Evolutionary conservation across 2,888 invertebrate genomes (phyloP).

Genomic region (Myathropa florea): DNA sequence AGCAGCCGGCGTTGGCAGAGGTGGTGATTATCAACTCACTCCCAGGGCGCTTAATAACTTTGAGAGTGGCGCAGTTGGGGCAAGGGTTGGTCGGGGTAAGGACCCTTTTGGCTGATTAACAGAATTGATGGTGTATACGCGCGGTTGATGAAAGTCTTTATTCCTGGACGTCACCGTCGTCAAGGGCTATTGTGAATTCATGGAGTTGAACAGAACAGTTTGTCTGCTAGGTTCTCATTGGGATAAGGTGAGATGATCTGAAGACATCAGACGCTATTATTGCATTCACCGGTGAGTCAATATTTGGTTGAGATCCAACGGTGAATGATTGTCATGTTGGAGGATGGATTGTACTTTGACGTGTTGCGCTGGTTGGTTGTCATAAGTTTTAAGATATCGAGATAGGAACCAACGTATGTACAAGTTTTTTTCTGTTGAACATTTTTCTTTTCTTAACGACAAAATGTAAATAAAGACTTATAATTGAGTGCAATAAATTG

Average conservation of each 20-base stretch:
- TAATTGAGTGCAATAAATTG: no score
- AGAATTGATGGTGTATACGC: slow-evolving; percentile 29
- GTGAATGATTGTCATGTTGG: background rate
- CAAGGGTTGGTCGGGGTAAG: background rate
- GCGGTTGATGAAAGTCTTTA: background rate
- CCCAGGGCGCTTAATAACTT: slow-evolving; percentile 1
- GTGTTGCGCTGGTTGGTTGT: no score
- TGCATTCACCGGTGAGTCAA: background rate
- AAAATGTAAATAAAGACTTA: no score
- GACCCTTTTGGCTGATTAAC: slow-evolving; percentile 41
- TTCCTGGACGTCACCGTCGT: background rate
- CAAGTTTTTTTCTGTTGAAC: no score
- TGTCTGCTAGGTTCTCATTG: background rate
- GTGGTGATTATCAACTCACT: slow-evolving; percentile 59
- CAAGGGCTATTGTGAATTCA: slow-evolving; percentile 12
- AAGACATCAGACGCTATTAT: background rate
- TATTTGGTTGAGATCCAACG: no score
- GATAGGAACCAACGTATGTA: no score
- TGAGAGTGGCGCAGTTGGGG: background rate
- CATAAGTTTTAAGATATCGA: no score
- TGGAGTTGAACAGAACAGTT: background rate
- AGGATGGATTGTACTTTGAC: no score
- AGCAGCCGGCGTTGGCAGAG: slow-evolving; percentile 12
- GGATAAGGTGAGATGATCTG: background rate
- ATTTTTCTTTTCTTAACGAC: no score